Evolutionary conservation across 2,888 invertebrate species (phyloP), one percentile per base, ranked within the genome.

Genomic region (Agriotes lineatus): DNA sequence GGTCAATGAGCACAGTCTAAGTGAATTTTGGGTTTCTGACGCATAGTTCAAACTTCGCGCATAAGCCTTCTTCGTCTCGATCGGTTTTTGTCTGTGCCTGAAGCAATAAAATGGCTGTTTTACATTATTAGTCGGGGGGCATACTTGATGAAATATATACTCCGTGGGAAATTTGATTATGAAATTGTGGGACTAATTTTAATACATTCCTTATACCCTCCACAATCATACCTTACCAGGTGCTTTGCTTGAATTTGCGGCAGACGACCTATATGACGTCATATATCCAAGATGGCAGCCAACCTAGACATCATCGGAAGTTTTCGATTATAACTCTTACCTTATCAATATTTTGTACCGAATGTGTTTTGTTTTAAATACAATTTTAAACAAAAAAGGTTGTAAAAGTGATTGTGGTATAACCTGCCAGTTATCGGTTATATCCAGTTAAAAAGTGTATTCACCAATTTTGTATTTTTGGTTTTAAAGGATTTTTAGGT

Each of bases 351-450:
- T 14, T 42, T 42, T 14, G 39, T 42, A 42, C 39, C 16, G 12
- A 14, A 16, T 42, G 14, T 42, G 12, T 42, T 42, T 14, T 42
- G 39, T 42, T 42, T 7, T 42, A 16, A 42, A 42, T 14, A 42
- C 6, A 42, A 42, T 42, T 42, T 42, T 42, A 42, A 42, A 42
- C 39, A 42, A 42, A 42, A 42, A 14, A 42, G 39, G 39, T 42
- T 42, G 16, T 42, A 42, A 42, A 42, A 42, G 39, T 42, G 2
- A 16, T 42, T 42, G 14, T 42, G 14, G 39, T 42, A 42, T 42
- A 42, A 4, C 39, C 39, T 42, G 16, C 39, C 39, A 16, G 39
- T 42, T 42, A 42, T 42, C 39, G 16, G 39, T 42, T 42, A 42
- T 42, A 3, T 12, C 39, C 37, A 37, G 37, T 37, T 37, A 37